Percentiles rank a stretch among this genome's conserved stretches.
These are phyloP conservation scores for Clusia tigrina DNA, from an alignment of 2,888 invertebrate species.

Conservation along the genomic window DNA sequence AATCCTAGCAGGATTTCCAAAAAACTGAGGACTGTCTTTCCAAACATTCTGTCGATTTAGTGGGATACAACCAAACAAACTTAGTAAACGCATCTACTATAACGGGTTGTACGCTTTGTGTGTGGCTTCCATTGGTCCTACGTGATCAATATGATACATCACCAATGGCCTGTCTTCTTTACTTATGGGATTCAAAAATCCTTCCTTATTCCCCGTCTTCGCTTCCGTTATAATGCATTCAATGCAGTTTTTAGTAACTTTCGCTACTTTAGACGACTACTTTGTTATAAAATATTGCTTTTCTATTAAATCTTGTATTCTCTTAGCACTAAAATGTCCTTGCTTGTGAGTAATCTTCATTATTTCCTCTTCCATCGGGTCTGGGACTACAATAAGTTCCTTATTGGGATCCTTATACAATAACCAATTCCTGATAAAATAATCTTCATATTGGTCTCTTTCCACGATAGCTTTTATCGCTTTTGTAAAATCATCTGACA, in stretches of 20 bases:
- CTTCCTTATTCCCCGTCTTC: slow-evolving; percentile 51
- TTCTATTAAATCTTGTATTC: slow-evolving; percentile 38
- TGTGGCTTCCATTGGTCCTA: slow-evolving; percentile 48
- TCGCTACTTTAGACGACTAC: slow-evolving; percentile 4
- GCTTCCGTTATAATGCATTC: slow-evolving; percentile 26
- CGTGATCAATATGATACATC: slow-evolving; percentile 51
- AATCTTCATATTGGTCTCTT: too few species aligned
- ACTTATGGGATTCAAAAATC: slow-evolving; percentile 46
- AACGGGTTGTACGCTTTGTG: slow-evolving; percentile 46
- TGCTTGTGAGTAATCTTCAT: slow-evolving; percentile 50
- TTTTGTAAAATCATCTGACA: too few species aligned
- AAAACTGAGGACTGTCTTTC: slow-evolving; percentile 15
- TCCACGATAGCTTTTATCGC: too few species aligned
- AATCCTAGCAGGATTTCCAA: slow-evolving; percentile 40
- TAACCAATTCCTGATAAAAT: too few species aligned
- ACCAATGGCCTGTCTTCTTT: slow-evolving; percentile 47
- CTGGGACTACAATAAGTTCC: slow-evolving; percentile 47
- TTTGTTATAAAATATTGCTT: slow-evolving; percentile 43
- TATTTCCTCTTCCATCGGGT: slow-evolving; percentile 46
- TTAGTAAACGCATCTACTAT: slow-evolving; percentile 51
- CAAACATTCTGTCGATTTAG: slow-evolving; percentile 41
- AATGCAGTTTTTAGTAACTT: slow-evolving; percentile 19
- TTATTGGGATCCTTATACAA: slow-evolving; percentile 14
- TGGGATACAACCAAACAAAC: slow-evolving; percentile 32
- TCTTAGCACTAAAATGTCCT: slow-evolving; percentile 53